Base-by-base conservation (phyloP, 2,113 vertebrate genomes). In the Crotalus horridus region DNA sequence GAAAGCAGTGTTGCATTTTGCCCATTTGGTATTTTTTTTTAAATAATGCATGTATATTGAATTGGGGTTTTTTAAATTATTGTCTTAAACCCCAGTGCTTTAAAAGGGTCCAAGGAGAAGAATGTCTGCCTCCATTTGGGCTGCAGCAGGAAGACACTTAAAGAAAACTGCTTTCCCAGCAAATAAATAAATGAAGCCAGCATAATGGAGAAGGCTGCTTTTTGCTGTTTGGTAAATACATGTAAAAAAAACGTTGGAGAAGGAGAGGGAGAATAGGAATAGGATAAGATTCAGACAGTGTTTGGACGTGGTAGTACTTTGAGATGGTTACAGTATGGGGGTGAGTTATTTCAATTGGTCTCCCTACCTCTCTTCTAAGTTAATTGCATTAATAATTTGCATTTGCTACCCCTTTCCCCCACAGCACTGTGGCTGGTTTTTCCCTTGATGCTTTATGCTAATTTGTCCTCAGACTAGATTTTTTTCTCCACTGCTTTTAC, bases 51-150 rank as follows among this genome's bases (percentile, higher is more conserved):
- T 85, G 6, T 56, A 39, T 23, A 3, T 33, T 20, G 39, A 81
- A 29, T 21, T 88, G 53, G 13, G 8, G 61, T 88, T 87, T 39
- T 81, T 43, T 39, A 21, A 9, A 20, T 6, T 33, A 81, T 81
- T 43, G 23, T 91, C 88, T 81, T 21, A 91, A 91, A 29, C 9
- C n/a, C 87, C 23, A 3, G 46, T 51, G 54, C 3, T 6, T 85
- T 91, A 43, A 33, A 11, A 26, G 15, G 43, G 12, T 23, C 43
- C 85, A 39, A 29, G 13, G 2, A 74, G 88, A 90, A 91, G 88
- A 93, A 92, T 51, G 43, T 29, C 92, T 95, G 95, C 94, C 93
- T 93, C 94, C 91, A 90, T 21, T 64, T 43, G 58, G 87, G 90
- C 54, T 95, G 94, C 92, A 94, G 92, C 91, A 88, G 43, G 61